Percentiles rank a stretch among this genome's conserved stretches.
These are phyloP conservation scores for Nomada lathburiana DNA, from an alignment of 2,888 invertebrate species.

Conservation along the genomic window DNA sequence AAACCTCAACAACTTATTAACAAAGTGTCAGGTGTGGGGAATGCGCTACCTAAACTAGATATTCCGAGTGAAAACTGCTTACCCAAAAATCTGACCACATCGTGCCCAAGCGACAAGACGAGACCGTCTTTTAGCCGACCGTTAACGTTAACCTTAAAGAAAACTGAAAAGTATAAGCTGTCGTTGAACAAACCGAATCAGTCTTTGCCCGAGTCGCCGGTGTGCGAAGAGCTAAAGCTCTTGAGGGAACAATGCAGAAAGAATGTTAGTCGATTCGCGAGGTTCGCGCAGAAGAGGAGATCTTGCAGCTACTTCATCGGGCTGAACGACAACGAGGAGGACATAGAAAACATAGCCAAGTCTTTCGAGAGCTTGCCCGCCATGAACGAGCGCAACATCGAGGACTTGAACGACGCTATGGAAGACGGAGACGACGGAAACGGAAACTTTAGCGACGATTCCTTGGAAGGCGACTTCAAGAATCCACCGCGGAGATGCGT, in stretches of 20 bases:
- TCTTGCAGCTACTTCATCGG: constrained; percentile 89
- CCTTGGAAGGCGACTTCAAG: constrained; percentile 88
- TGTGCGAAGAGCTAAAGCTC: constrained; percentile 90
- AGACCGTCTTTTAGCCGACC: constrained; percentile 75
- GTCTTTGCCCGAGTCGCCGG: constrained; percentile 93
- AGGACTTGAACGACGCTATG: constrained; percentile 74
- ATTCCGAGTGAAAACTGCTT: constrained; percentile 75
- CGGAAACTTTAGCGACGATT: constrained; percentile 92
- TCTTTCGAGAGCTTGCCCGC: constrained; percentile 82
- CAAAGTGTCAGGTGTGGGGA: constrained; percentile 78
- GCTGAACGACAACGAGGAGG: constrained; percentile 85
- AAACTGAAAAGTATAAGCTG: constrained; percentile 83
- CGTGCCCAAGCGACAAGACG: constrained; percentile 76
- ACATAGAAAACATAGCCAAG: constrained; percentile 77
- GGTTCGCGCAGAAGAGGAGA: constrained; percentile 85
- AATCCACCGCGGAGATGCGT: constrained; percentile 88
- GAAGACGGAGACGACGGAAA: constrained; percentile 86
- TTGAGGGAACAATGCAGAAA: constrained; percentile 78
- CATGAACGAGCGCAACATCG: constrained; percentile 77
- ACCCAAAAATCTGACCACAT: constrained; percentile 79
- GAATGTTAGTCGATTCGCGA: constrained; percentile 84
- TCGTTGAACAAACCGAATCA: constrained; percentile 85
- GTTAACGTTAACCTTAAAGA: constrained; percentile 79
- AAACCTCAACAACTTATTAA: constrained; percentile 78
- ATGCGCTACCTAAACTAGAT: constrained; percentile 76